Percentiles rank a stretch among this genome's conserved stretches.
Conservation (phyloP, 2,797 vertebrate genomes). For the Uromys caudimaculatus region DNA sequence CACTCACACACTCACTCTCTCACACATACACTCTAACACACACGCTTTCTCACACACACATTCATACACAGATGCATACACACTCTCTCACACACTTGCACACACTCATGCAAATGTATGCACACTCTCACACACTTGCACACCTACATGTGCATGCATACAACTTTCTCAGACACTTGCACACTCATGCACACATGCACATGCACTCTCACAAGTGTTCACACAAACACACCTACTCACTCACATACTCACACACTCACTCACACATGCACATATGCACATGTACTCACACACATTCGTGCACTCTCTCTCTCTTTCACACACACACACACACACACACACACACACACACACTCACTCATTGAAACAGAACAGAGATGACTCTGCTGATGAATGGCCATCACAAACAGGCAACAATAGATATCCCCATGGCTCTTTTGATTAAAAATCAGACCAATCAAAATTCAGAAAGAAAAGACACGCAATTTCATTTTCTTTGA, state of each 20-base stretch:
- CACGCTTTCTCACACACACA: background rate
- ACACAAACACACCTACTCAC: background rate
- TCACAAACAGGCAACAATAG: background rate
- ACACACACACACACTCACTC: background rate
- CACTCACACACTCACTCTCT: too few relatives aligned
- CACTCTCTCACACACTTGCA: background rate
- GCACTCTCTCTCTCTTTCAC: too few relatives aligned
- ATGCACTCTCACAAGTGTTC: background rate
- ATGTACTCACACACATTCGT: background rate
- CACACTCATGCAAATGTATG: background rate
- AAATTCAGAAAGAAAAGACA: background rate
- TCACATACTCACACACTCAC: background rate
- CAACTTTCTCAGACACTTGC: background rate
- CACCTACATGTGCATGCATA: background rate
- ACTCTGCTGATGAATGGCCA: background rate
- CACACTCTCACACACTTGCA: too few relatives aligned
- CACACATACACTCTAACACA: too few relatives aligned
- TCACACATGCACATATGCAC: background rate
- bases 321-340: too few relatives aligned
- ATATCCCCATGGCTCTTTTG: constrained; percentile 27
- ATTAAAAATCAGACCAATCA: constrained; percentile 48
- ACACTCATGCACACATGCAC: background rate
- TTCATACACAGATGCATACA: background rate
- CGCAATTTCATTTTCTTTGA: constrained; percentile 64
- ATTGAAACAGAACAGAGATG: background rate